Base-by-base conservation (phyloP, 2,113 vertebrate genomes). In the Paramisgurnus dabryanus region DNA sequence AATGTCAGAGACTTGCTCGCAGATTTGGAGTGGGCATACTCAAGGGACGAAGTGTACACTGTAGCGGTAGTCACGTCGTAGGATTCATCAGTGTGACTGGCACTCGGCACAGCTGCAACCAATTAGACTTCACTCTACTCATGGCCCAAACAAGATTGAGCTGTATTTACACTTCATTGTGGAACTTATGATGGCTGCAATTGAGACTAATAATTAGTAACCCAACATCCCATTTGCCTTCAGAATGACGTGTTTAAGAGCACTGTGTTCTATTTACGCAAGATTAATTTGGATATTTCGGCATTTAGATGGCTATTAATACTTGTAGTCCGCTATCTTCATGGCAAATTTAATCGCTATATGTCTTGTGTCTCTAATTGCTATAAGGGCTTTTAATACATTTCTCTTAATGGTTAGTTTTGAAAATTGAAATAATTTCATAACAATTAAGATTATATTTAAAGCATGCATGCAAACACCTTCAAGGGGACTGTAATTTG, bases 121-220 rank as follows among this genome's bases (percentile, higher is more conserved):
- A 75, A 75, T 75, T 75, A 75, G 73, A 75, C 64, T 75, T 75
- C 22, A 17, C 73, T 75, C 34, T 15, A 67, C 61, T 66, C 47
- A 40, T 53, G 75, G 47, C 63, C 75, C 63, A 77, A 66, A 77
- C 75, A 55, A 55, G 63, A 77, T 66, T 65, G 75, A 77, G 63
- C 63, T 77, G 75, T 75, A 75, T 77, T 77, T 47, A 65, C 75
- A 77, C 75, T 66, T 65, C 75, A 85, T 81, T 65, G 86, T 83
- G 84, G 72, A 86, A 76, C 17, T 78, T 66, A 66, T 77, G 75
- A 67, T 5, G 63, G 61, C 34, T 77, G 75, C 60, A 76, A 76
- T 66, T 77, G 75, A 77, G 47, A 66, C 75, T 91, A 91, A 90
- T 92, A 89, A 90, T 92, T 91, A 85, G 87, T 88, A 89, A 89